These are phyloP conservation scores for Mugil cephalus DNA, from an alignment of 2,113 vertebrate species.

Conservation along the genomic window DNA sequence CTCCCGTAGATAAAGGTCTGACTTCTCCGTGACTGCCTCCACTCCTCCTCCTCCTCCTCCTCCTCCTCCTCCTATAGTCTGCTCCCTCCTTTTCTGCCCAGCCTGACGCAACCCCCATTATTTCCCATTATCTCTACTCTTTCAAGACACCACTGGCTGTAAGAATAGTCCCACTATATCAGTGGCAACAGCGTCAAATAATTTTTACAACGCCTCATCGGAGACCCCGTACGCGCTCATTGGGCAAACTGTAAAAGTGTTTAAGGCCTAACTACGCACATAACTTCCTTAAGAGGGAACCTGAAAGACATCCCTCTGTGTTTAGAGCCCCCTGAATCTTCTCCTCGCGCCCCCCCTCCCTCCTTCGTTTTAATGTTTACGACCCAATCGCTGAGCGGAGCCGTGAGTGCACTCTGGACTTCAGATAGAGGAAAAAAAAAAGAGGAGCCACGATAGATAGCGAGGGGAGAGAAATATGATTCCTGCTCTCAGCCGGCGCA, in stretches of 20 bases:
- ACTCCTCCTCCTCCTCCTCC: slow-evolving; percentile 75
- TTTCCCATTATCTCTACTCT: slow-evolving; percentile 70
- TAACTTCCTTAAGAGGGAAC: slow-evolving; percentile 68
- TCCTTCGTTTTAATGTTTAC: slow-evolving; percentile 70
- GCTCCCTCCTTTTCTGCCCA: slow-evolving; percentile 72
- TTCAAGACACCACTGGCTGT: slow-evolving; percentile 66
- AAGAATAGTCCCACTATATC: slow-evolving; percentile 69
- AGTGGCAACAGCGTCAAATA: slow-evolving; percentile 57
- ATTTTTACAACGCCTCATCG: slow-evolving; percentile 51
- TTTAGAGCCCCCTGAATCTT: slow-evolving; percentile 53
- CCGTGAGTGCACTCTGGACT: slow-evolving; percentile 54
- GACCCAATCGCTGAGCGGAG: slow-evolving; percentile 60
- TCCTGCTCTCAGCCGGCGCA: slow-evolving; percentile 63
- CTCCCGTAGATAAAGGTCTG: slow-evolving; percentile 82
- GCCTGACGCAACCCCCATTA: slow-evolving; percentile 74
- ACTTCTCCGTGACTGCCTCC: slow-evolving; percentile 79
- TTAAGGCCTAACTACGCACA: slow-evolving; percentile 67
- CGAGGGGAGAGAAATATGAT: slow-evolving; percentile 70
- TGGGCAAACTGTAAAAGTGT: slow-evolving; percentile 63
- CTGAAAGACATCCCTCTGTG: slow-evolving; percentile 41
- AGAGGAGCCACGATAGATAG: slow-evolving; percentile 23
- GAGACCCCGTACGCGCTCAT: slow-evolving; percentile 45
- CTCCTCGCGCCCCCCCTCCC: not conserved
- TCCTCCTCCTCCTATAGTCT: slow-evolving; percentile 76
- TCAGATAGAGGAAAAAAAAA: slow-evolving; percentile 46